Conservation (phyloP, 2,113 vertebrate genomes). For the Cavia aperea region DNA sequence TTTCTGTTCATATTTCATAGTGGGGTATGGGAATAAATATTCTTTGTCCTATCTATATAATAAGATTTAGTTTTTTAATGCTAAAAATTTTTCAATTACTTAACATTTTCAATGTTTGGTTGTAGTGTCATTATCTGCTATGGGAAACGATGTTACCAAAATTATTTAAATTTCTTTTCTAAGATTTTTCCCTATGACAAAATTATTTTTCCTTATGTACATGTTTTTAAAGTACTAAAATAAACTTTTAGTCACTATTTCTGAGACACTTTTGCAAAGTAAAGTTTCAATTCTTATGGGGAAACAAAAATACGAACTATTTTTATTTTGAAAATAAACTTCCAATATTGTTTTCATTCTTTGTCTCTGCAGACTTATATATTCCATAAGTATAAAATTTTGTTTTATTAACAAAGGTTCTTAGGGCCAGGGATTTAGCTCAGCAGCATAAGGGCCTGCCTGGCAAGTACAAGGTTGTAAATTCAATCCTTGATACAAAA, state of each 20-base stretch:
- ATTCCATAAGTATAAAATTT: background rate
- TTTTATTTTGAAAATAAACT: constrained; percentile 16
- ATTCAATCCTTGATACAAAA: too few relatives aligned
- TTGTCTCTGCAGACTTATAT: background rate
- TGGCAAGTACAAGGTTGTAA: too few relatives aligned
- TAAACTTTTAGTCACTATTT: constrained; percentile 5
- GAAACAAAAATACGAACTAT: background rate
- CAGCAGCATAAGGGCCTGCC: too few relatives aligned
- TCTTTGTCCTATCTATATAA: constrained; percentile 4
- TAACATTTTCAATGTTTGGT: background rate
- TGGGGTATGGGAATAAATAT: background rate
- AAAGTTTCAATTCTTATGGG: background rate
- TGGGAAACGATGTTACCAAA: background rate
- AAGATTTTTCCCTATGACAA: background rate
- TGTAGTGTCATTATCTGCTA: background rate
- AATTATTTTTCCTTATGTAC: background rate
- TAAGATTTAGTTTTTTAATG: constrained; percentile 1
- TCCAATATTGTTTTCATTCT: background rate
- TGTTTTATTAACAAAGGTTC: background rate
- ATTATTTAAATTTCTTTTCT: background rate
- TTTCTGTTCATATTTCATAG: background rate
- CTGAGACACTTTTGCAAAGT: background rate
- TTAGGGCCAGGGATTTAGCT: too few relatives aligned
- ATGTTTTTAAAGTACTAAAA: background rate
- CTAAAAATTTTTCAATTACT: background rate